These are phyloP conservation scores for Aphis gossypii DNA, from an alignment of 1,140 invertebrate genomes.

Conservation along the genomic window DNA sequence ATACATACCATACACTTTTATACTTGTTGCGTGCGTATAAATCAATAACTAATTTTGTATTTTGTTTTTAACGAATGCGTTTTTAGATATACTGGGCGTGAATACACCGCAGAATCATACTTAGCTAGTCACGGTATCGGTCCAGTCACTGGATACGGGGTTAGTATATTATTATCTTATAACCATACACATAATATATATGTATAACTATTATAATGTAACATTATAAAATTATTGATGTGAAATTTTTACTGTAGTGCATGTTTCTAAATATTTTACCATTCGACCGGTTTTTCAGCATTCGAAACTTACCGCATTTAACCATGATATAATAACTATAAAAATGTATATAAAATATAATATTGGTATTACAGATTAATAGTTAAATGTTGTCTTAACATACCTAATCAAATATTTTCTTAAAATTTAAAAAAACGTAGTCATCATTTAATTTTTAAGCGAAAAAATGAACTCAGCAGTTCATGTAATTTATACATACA, in stretches of 20 bases:
- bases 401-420: neutral
- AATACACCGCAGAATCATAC: slow-evolving; percentile 89
- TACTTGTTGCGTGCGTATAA: neutral
- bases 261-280: too few species aligned
- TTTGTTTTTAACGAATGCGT: neutral
- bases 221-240: slow-evolving; percentile 11
- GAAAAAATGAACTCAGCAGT: neutral
- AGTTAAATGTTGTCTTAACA: neutral
- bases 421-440: neutral
- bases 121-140: slow-evolving; percentile 90
- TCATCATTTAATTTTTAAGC: neutral
- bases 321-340: neutral
- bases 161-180: slow-evolving; percentile 66
- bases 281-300: neutral
- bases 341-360: too few species aligned
- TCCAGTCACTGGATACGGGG: slow-evolving; percentile 94
- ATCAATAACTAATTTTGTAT: slow-evolving; percentile 15
- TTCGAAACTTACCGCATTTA: neutral
- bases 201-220: neutral
- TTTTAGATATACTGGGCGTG: slow-evolving; percentile 69
- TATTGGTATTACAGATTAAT: too few species aligned
- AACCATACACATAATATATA: neutral
- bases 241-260: neutral
- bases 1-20: neutral
- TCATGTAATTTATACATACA: too few species aligned